Evolutionary conservation across 2,888 invertebrate species (phyloP).

Genomic region (Tipula unca): DNA sequence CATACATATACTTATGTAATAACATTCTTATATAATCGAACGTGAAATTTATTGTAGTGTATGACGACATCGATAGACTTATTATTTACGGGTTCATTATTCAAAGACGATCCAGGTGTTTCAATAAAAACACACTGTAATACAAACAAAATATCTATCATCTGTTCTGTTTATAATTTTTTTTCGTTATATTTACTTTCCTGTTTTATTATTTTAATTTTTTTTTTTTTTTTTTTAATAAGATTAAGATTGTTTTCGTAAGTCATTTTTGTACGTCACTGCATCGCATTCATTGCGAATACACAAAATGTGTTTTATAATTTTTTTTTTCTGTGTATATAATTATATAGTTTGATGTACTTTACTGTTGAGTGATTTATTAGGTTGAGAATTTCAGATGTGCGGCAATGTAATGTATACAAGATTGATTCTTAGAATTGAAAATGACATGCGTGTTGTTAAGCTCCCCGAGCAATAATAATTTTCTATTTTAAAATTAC

Average conservation of each 20-base stretch:
- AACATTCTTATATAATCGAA: neutral
- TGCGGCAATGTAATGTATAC: neutral
- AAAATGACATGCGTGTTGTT: neutral
- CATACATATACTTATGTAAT: neutral
- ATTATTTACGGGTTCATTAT: neutral
- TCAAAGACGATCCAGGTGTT: neutral
- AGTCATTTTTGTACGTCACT: neutral
- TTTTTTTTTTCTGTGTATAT: neutral
- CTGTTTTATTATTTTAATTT: neutral
- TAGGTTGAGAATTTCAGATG: neutral
- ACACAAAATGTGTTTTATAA: neutral
- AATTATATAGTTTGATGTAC: neutral
- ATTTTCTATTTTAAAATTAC: neutral
- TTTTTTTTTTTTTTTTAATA: neutral
- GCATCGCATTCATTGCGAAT: neutral
- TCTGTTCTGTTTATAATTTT: neutral
- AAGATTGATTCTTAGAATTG: neutral
- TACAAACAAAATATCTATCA: neutral
- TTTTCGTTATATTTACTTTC: neutral
- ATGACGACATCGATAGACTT: neutral
- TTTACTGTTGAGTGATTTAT: neutral
- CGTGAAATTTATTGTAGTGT: neutral
- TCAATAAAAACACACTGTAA: neutral
- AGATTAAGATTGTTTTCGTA: neutral
- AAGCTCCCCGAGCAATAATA: neutral